Conservation (phyloP, 2,113 vertebrate species). For the Cisticola juncidis region DNA sequence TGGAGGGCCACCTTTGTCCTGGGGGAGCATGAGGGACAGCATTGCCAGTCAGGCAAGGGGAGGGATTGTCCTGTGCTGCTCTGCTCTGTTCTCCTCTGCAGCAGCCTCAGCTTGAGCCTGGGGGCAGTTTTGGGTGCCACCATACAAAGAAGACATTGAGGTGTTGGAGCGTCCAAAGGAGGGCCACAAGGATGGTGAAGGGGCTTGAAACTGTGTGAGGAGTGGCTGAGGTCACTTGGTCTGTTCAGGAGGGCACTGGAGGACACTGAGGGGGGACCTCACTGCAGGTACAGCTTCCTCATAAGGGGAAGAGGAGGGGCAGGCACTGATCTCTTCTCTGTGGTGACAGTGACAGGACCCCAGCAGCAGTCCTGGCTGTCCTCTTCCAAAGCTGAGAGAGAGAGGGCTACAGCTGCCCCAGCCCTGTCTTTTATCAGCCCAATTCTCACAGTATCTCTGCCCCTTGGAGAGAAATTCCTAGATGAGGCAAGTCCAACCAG, state of each 20-base stretch:
- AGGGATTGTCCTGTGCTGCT: background rate
- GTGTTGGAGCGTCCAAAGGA: background rate
- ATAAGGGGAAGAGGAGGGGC: background rate
- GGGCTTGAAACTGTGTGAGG: fast-evolving
- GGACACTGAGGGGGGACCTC: background rate
- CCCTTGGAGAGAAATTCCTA: background rate
- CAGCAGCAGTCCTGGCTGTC: background rate
- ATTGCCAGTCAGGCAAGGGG: fast-evolving
- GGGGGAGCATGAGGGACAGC: fast-evolving
- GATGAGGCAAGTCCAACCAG: background rate
- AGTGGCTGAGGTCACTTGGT: background rate
- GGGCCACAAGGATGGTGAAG: fast-evolving
- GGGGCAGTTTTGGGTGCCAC: fast-evolving
- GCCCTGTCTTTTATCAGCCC: background rate
- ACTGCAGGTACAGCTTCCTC: fast-evolving
- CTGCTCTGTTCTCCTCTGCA: background rate
- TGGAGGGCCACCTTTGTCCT: fast-evolving
- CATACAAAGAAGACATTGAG: background rate
- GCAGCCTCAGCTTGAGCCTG: fast-evolving
- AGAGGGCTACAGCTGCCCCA: background rate
- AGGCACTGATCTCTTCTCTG: background rate
- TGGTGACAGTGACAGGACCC: background rate
- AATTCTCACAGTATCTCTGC: background rate
- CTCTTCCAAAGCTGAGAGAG: background rate
- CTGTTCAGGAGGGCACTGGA: background rate